These are phyloP conservation scores for Sitta europaea DNA, from an alignment of 2,113 vertebrate genomes.

Conservation along the genomic window DNA sequence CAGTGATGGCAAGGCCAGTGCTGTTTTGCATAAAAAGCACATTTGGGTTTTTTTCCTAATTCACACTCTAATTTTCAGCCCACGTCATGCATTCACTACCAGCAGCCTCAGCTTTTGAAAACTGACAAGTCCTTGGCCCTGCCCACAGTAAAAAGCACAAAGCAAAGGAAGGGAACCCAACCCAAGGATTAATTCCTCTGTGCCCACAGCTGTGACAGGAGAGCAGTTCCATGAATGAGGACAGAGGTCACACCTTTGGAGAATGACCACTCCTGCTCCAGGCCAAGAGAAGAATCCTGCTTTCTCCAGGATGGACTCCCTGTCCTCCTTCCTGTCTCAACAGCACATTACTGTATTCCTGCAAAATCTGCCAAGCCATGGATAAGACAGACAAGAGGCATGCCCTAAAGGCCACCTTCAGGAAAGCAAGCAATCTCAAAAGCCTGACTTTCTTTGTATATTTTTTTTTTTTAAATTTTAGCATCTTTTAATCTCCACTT, in stretches of 20 bases:
- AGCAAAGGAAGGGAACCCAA: not conserved
- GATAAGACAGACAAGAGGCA: not conserved
- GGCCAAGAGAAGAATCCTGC: not conserved
- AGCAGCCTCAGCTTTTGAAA: not conserved
- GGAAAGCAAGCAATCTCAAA: not conserved
- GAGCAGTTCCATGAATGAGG: not conserved
- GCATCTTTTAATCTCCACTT: not conserved
- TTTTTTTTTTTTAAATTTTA: not conserved
- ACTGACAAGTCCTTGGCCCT: rapidly evolving
- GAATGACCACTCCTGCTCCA: not conserved
- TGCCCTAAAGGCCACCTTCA: not conserved
- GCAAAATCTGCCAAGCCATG: not conserved
- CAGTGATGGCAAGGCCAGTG: not conserved
- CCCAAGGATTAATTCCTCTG: not conserved
- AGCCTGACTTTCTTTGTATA: not conserved
- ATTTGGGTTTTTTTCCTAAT: not conserved
- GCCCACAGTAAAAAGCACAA: rapidly evolving
- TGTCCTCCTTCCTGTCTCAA: not conserved
- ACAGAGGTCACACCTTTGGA: rapidly evolving
- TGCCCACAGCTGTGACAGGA: not conserved
- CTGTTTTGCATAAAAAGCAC: not conserved
- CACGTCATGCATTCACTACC: not conserved
- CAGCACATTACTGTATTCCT: rapidly evolving
- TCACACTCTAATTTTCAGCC: not conserved
- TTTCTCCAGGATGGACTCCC: not conserved